Percentiles rank a stretch among this genome's conserved stretches.
Conservation (phyloP, 2,113 vertebrate genomes). For the Macroglossus sobrinus region DNA sequence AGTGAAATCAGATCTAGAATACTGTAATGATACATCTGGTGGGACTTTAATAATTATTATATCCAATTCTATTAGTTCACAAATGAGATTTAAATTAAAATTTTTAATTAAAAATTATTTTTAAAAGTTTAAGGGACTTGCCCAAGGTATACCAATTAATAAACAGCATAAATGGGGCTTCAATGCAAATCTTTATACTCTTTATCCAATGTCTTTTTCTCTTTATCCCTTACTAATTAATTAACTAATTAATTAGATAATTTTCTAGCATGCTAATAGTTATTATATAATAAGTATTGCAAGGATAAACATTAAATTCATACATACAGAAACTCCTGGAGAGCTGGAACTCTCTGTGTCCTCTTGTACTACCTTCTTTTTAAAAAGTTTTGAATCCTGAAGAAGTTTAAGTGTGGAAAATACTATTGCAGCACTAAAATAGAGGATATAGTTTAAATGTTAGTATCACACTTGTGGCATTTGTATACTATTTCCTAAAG, state of each 20-base stretch:
- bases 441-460: constrained; percentile 24
- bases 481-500: neutral
- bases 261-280: neutral
- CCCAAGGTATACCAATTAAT: neutral
- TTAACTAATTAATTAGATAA: neutral
- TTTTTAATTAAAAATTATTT: neutral
- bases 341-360: constrained; percentile 24
- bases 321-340: constrained; percentile 65
- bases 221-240: neutral
- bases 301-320: constrained; percentile 11
- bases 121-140: neutral
- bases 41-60: neutral
- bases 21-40: neutral
- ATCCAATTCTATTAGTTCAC: neutral
- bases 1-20: neutral
- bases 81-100: neutral
- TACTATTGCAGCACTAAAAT: constrained; percentile 85
- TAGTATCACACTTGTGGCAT: neutral
- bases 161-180: neutral
- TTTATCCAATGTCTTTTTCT: neutral
- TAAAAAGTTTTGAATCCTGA: constrained; percentile 84
- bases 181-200: neutral
- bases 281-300: neutral
- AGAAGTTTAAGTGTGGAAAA: constrained; percentile 88
- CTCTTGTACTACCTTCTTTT: neutral